Base-by-base conservation (phyloP, 2,888 invertebrate genomes). In the Philonicus albiceps region DNA sequence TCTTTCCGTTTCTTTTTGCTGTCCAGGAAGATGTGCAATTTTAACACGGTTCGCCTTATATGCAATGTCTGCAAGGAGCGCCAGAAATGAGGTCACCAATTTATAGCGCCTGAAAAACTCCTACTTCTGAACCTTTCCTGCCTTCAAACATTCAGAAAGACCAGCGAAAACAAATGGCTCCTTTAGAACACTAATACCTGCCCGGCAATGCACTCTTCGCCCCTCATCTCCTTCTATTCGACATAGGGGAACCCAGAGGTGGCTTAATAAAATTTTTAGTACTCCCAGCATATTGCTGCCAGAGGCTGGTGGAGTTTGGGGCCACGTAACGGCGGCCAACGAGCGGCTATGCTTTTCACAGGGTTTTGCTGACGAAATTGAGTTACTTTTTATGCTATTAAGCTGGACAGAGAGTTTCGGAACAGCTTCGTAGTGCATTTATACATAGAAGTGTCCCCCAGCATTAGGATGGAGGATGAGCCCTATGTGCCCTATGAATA, bases 111-210 rank as follows among this genome's bases (percentile, higher is more conserved):
- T 27, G n/a, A n/a, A 30, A 49, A 27, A 27, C 30, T 43, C n/a
- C 78, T 78, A 53, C 53, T 30, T 78, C 4, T 16, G n/a, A 37
- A 37, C 8, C 37, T 11, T 11, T 2, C 64, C 27, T 53, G 11
- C 31, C 30, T 78, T 49, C 31, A 78, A 49, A 78, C 43, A 30
- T 53, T 43, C 49, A 78, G 49, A 43, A 31, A 27, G 78, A 7
- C 27, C 49, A 78, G 27, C 16, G 49, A 78, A 78, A 78, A 78
- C 53, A 78, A 78, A 78, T 78, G 78, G 30, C 78, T 78, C 13
- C 49, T 43, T n/a, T 16, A 78, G 49, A 49, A 78, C 27, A 30
- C 78, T 78, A 78, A 78, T 78, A 49, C 78, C 78, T 11, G 78
- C 27, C 22, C 11, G 49, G 78, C 27, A 43, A 22, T 78, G 78